Evolutionary conservation across 2,113 vertebrate genomes (phyloP).

Genomic region (Hippocampus mohnikei): DNA sequence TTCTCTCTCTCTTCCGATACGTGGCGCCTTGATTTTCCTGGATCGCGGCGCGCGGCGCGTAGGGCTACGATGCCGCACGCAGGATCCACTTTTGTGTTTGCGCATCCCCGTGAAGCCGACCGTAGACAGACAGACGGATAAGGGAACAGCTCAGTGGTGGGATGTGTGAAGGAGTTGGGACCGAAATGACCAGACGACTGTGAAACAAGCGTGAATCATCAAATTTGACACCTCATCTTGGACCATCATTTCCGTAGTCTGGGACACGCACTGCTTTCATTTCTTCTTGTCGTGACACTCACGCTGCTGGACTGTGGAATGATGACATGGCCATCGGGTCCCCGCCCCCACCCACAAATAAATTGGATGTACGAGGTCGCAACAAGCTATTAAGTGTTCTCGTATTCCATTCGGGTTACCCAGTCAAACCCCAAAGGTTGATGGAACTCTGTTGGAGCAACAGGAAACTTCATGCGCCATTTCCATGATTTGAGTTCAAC

Average conservation of each 20-base stretch:
- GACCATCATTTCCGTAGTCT: constrained; percentile 30
- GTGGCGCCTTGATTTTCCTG: constrained; percentile 4
- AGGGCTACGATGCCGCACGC: constrained; percentile 15
- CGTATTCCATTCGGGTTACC: too few species aligned
- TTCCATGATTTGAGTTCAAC: too few species aligned
- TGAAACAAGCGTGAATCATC: constrained; percentile 56
- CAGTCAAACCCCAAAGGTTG: too few species aligned
- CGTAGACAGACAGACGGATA: constrained; percentile 48
- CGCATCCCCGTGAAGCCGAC: constrained; percentile 35
- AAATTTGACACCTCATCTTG: constrained; percentile 36
- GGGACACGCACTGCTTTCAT: neutral
- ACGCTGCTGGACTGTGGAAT: neutral
- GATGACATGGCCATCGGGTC: neutral
- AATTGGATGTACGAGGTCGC: neutral
- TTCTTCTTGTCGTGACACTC: neutral
- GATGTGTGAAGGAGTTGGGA: constrained; percentile 63
- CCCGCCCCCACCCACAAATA: neutral
- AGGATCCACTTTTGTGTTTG: constrained; percentile 37
- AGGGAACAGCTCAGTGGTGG: constrained; percentile 62
- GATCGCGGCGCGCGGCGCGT: constrained; percentile 16
- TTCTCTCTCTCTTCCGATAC: neutral
- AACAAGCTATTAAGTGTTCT: too few species aligned
- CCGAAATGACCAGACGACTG: constrained; percentile 55
- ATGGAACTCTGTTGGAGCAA: neutral
- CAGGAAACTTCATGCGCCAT: neutral